Evolutionary conservation across 2,888 invertebrate genomes (phyloP).

Genomic region (Pecten maximus): DNA sequence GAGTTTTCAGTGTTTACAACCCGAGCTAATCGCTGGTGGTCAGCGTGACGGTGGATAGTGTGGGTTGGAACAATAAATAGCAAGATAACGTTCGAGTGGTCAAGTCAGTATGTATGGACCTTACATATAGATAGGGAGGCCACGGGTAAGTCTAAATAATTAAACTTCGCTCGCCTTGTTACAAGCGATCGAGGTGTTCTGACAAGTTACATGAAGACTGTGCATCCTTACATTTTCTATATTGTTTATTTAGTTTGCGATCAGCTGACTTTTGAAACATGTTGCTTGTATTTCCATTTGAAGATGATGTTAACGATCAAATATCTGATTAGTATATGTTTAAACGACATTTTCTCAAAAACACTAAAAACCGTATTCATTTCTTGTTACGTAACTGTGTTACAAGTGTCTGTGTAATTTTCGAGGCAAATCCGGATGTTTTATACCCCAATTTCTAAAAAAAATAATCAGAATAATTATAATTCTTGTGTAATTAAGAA

Average conservation of each 20-base stretch:
- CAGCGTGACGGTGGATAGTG: background rate
- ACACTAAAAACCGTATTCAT: too few relatives aligned
- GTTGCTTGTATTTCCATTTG: background rate
- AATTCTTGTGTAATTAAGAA: too few relatives aligned
- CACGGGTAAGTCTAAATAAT: background rate
- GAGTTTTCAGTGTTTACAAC: background rate
- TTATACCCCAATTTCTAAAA: too few relatives aligned
- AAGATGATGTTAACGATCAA: background rate
- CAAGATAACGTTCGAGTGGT: conserved; percentile 8
- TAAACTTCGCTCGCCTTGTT: background rate
- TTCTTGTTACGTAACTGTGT: background rate
- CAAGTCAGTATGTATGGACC: background rate
- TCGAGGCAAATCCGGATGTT: background rate
- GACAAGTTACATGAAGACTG: too few relatives aligned
- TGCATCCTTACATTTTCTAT: too few relatives aligned
- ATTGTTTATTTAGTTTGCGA: background rate
- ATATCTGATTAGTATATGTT: background rate
- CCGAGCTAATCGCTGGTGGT: background rate
- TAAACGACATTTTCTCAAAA: too few relatives aligned
- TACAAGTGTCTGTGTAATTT: background rate
- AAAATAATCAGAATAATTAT: too few relatives aligned
- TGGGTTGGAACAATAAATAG: background rate
- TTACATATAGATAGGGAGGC: background rate
- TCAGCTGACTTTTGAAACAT: background rate
- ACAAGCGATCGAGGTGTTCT: too few relatives aligned